Evolutionary conservation across 2,113 vertebrate genomes (phyloP).

Genomic region (Diphyllodes magnificus): DNA sequence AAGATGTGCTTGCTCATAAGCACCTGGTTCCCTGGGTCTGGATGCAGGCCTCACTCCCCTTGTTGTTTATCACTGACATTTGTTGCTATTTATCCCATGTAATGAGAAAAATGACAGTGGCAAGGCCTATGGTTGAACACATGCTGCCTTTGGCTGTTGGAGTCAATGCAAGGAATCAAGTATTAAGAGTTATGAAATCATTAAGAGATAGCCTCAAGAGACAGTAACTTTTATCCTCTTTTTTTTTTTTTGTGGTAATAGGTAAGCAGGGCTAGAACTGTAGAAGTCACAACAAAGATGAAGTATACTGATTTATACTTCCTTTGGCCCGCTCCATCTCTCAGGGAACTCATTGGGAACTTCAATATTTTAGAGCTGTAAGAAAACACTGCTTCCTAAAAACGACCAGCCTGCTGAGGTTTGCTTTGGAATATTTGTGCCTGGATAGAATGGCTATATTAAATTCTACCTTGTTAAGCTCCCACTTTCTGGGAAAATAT

Average conservation of each 20-base stretch:
- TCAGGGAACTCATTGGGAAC: background rate
- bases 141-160: background rate
- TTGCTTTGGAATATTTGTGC: background rate
- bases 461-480: background rate
- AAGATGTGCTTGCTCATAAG: background rate
- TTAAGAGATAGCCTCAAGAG: background rate
- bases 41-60: accelerated
- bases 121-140: background rate
- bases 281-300: background rate
- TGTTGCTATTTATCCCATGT: background rate
- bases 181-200: background rate
- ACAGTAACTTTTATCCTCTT: background rate
- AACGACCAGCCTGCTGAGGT: background rate
- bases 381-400: background rate
- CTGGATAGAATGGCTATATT: background rate
- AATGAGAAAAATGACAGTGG: background rate
- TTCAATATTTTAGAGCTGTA: background rate
- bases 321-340: background rate
- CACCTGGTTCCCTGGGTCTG: background rate
- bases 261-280: background rate
- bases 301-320: background rate
- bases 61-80: background rate
- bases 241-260: background rate
- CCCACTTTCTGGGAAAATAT: background rate
- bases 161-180: background rate